These are phyloP conservation scores for Equus quagga DNA, from an alignment of 2,113 vertebrate genomes.

Conservation along the genomic window DNA sequence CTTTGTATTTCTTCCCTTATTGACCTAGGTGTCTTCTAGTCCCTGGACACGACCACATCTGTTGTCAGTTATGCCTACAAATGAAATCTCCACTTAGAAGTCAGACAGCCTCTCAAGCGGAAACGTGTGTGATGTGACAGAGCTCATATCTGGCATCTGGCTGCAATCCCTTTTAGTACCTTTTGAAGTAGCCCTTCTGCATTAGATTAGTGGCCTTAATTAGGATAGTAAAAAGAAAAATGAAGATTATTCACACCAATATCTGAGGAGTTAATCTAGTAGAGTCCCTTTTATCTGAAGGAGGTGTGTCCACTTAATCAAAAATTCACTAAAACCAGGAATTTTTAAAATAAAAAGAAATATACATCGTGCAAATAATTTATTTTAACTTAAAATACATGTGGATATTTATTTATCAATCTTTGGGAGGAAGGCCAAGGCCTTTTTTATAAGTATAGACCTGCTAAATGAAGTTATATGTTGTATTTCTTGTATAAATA, in stretches of 20 bases:
- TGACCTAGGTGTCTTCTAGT: neutral
- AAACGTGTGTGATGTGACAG: neutral
- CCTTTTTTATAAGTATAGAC: neutral
- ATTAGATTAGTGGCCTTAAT: conserved; percentile 5
- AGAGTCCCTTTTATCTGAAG: neutral
- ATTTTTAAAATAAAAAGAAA: conserved; percentile 28
- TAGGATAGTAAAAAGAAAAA: conserved; percentile 6
- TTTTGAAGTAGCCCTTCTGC: neutral
- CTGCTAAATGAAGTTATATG: neutral
- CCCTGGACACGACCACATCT: neutral
- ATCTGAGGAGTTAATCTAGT: neutral
- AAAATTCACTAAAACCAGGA: conserved; percentile 27
- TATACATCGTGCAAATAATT: neutral
- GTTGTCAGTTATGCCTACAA: neutral
- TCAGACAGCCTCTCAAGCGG: neutral
- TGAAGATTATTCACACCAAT: neutral
- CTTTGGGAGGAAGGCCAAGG: neutral
- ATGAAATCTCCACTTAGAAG: neutral
- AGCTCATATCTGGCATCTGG: neutral
- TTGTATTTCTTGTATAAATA: neutral
- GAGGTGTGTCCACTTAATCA: neutral
- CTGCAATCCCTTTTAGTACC: neutral
- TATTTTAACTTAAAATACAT: conserved; percentile 23
- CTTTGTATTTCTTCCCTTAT: neutral
- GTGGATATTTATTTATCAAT: neutral